Percentiles rank a stretch among this genome's conserved stretches.
Evolutionary conservation across 2,797 vertebrate genomes (phyloP).

Genomic region (Dicrostonyx torquatus): DNA sequence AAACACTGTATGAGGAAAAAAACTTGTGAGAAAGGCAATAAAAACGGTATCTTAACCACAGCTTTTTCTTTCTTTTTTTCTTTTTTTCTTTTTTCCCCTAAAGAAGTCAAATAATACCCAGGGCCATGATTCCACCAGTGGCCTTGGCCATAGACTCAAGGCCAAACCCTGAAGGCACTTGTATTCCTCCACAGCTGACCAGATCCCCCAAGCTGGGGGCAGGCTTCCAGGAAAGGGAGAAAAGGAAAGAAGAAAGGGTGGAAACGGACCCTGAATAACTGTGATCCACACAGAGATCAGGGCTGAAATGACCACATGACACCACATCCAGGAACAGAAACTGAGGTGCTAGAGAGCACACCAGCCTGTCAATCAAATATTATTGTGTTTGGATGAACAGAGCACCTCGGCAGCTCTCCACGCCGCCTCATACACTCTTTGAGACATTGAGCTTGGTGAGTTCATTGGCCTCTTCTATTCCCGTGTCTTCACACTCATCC

Average conservation of each 20-base stretch:
- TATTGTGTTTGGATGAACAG: slow-evolving; percentile 79
- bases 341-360: slow-evolving; percentile 80
- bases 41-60: slow-evolving; percentile 87
- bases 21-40: slow-evolving; percentile 85
- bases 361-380: slow-evolving; percentile 75
- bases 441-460: slow-evolving; percentile 92
- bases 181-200: slow-evolving; percentile 88
- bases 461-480: slow-evolving; percentile 85
- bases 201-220: slow-evolving; percentile 79
- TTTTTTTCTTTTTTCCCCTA: not conserved
- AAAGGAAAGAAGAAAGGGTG: slow-evolving; percentile 80
- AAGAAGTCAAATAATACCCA: slow-evolving; percentile 83
- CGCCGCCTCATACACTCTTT: slow-evolving; percentile 84
- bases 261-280: slow-evolving; percentile 84
- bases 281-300: slow-evolving; percentile 89
- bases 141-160: slow-evolving; percentile 81
- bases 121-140: slow-evolving; percentile 82
- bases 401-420: slow-evolving; percentile 80
- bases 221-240: slow-evolving; percentile 68
- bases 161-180: slow-evolving; percentile 95
- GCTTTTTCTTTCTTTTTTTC: slow-evolving; percentile 79
- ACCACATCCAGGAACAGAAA: slow-evolving; percentile 76
- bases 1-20: slow-evolving; percentile 88
- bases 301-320: slow-evolving; percentile 79
- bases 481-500: slow-evolving; percentile 79